Base-by-base conservation (phyloP, 2,113 vertebrate species). In the Speoplatyrhinus poulsoni region DNA sequence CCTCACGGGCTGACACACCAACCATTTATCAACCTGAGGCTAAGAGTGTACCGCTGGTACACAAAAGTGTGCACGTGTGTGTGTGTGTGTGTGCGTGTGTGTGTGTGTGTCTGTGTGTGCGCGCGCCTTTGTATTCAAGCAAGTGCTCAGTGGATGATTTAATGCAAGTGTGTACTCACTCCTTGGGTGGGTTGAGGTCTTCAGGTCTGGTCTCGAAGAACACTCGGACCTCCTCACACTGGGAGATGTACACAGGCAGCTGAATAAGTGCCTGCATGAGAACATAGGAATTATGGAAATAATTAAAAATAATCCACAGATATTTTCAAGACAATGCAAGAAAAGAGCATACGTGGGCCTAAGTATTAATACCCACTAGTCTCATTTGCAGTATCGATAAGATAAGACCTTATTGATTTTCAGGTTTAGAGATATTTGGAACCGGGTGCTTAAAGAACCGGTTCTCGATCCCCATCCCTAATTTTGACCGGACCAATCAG, bases 161-260 rank as follows among this genome's bases (percentile, higher is more conserved):
- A 46, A 52, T 65, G 65, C 49, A 12, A 60, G 33, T 72, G 60
- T 57, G 33, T 58, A 60, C 88, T 87, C 89, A 99, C 98, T 99
- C 98, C 83, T 95, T 97, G 2, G 96, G 97, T 12, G 96, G 96
- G 33, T 94, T 95, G 80, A 98, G 82, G 88, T 99, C 98, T 5
- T 99, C 98, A 0, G 96, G 95, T 83, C 96, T 93, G 7, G 96
- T 97, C 90, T 99, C 98, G 73, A 99, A 99, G 89, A 99, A 99
- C 83, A 95, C 93, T 52, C 96, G 90, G 63, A 99, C 98, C 80
- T 99, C 97, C 61, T 99, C 97, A 0, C 98, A 99, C 86, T 99
- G 98, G 52, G 96, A 99, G 83, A 99, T 98, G 85, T 99, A 98
- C 33, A 96, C 95, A 0, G 98, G 98, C 81, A 99, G 87, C 89